Base-by-base conservation (phyloP, 2,797 vertebrate genomes). In the Crenuchus spilurus region DNA sequence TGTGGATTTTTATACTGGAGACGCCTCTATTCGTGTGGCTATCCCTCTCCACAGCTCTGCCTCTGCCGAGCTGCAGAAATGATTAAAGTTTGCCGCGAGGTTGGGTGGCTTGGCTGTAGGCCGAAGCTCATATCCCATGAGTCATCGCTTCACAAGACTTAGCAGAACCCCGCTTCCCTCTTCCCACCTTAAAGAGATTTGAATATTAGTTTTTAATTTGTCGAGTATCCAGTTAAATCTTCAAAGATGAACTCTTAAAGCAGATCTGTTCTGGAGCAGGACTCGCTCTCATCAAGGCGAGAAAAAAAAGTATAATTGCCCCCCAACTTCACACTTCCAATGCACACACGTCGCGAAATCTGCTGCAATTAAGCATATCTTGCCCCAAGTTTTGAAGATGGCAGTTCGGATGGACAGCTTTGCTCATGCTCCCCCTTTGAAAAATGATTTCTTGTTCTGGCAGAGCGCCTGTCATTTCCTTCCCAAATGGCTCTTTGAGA, bases 401-500 rank as follows among this genome's bases (percentile, higher is more conserved):
- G 70, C 74, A 55, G 75, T 90, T 72, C 31, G 49, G 67, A 74
- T 77, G 64, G 60, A 55, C 55, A 49, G 70, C 65, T 74, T 72
- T 49, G 39, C 64, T 48, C 64, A 35, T 18, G 26, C 74, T 73
- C 54, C 18, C 20, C 88, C 88, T 86, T 89, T 87, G 76, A 80
- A 87, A 92, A 91, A 91, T 88, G 88, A 93, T 92, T 92, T 91
- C 87, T 92, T 91, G 90, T 91, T 89, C 88, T 90, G 91, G 90
- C 88, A 90, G 82, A 88, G 87, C 78, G 74, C 62, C 79, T 90
- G 90, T 90, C 91, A 87, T 90, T 90, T 87, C 81, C 71, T 82
- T 88, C 89, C 85, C 88, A 86, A 86, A 89, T 85, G 88, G 86
- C 85, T 90, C 85, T 84, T 76, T 79, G 84, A 90, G 86, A 88